phyloP scores from a whole-genome alignment of 1,140 invertebrate genomes.

The Halictus rubicundus region DNA sequence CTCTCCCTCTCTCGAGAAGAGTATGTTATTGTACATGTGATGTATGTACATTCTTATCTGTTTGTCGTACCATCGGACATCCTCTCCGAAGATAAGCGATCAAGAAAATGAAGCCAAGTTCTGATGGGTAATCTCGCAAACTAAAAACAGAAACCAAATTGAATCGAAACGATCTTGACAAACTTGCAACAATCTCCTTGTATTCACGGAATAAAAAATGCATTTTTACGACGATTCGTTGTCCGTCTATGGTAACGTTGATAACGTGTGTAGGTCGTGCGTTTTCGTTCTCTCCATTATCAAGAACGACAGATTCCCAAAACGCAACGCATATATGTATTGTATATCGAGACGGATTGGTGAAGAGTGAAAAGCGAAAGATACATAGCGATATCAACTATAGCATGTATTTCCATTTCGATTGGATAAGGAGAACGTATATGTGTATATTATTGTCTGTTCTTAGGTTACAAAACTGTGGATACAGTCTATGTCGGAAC shows the following conservation, averaged over 20 bases:
- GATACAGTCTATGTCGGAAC: constrained; percentile 55
- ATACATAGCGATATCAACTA: constrained; percentile 18
- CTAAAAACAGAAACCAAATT: not conserved
- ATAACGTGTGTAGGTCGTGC: not conserved
- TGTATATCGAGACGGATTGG: not conserved
- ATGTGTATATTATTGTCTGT: constrained; percentile 45
- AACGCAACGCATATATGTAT: not conserved
- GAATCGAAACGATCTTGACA: not conserved
- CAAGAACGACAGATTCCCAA: not conserved
- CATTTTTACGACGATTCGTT: not conserved
- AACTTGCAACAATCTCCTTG: not conserved
- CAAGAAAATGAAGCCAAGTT: not conserved
- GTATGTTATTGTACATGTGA: no score
- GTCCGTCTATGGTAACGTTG: not conserved
- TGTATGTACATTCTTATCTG: no score
- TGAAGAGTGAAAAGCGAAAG: not conserved
- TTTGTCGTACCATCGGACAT: not conserved
- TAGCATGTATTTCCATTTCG: constrained; percentile 37
- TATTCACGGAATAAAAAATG: not conserved
- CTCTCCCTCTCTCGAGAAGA: no score
- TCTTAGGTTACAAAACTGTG: constrained; percentile 51
- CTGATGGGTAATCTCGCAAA: constrained; percentile 11
- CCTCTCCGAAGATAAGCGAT: not conserved
- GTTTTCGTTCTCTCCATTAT: no score
- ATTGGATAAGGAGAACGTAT: constrained; percentile 37